Conservation (phyloP, 1,140 invertebrate species). For the Atopsyche davidsoni region DNA sequence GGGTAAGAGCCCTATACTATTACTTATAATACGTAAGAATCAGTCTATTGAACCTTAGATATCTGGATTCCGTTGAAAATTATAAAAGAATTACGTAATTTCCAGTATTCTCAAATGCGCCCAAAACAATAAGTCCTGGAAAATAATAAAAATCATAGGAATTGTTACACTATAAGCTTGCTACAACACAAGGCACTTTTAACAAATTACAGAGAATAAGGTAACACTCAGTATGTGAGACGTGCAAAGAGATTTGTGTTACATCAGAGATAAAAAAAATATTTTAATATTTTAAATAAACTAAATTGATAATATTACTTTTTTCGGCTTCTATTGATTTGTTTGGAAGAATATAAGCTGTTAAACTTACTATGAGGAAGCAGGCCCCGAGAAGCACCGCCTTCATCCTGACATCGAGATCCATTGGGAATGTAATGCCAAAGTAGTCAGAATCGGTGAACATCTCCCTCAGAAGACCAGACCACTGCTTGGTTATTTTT, state of each 20-base stretch:
- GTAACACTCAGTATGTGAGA: too few relatives aligned
- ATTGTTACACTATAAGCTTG: too few relatives aligned
- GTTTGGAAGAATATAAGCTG: background rate
- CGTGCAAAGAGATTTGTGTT: too few relatives aligned
- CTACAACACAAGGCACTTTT: too few relatives aligned
- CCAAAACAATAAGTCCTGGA: background rate
- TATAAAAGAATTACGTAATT: background rate
- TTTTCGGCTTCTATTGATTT: background rate
- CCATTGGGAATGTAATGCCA: conserved; percentile 71
- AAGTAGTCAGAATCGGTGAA: conserved; percentile 76
- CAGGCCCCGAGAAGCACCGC: conserved; percentile 70
- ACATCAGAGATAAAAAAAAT: too few relatives aligned
- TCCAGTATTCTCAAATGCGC: background rate
- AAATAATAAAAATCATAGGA: too few relatives aligned
- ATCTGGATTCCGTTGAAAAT: background rate
- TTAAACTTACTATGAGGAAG: conserved; percentile 63
- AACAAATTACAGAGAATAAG: too few relatives aligned
- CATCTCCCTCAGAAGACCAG: conserved; percentile 60
- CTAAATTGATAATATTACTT: too few relatives aligned
- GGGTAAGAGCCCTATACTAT: too few relatives aligned
- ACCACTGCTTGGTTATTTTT: conserved; percentile 72
- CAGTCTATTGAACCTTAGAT: too few relatives aligned
- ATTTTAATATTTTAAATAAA: too few relatives aligned
- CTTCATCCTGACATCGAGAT: conserved; percentile 77
- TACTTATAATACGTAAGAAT: too few relatives aligned